Evolutionary conservation across 2,888 invertebrate species (phyloP).

Genomic region (Heliconius ethilla): DNA sequence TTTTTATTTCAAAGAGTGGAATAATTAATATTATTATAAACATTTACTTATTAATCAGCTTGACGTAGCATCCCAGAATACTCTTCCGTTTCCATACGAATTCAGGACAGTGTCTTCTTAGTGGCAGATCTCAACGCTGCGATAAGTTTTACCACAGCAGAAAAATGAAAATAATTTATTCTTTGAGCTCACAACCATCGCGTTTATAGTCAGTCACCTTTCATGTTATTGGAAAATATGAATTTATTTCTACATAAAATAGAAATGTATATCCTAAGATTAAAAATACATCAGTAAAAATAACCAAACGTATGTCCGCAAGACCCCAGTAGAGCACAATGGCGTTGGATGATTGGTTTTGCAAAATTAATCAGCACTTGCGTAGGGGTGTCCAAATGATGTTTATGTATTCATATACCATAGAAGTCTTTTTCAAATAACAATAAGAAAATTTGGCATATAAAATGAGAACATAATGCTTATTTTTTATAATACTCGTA

Average conservation of each 20-base stretch:
- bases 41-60: too few relatives aligned
- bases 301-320: slow-evolving; percentile 16
- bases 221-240: neutral
- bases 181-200: neutral
- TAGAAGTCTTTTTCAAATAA: neutral
- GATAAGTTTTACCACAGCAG: too few relatives aligned
- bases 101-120: too few relatives aligned
- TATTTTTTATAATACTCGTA: neutral
- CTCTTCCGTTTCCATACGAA: too few relatives aligned
- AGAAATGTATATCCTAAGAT: neutral
- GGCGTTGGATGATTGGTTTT: slow-evolving; percentile 65
- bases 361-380: slow-evolving; percentile 70
- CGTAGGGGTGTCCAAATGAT: slow-evolving; percentile 28
- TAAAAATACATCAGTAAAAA: slow-evolving; percentile 16
- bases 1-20: too few relatives aligned
- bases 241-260: neutral
- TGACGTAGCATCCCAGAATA: too few relatives aligned
- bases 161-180: too few relatives aligned
- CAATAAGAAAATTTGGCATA: neutral
- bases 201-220: neutral
- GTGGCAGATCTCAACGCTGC: too few relatives aligned
- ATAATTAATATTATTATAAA: too few relatives aligned
- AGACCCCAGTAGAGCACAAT: slow-evolving; percentile 26
- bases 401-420: neutral
- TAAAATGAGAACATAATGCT: neutral